Base-by-base conservation (phyloP, 1,140 invertebrate genomes). In the Platyura marginata region DNA sequence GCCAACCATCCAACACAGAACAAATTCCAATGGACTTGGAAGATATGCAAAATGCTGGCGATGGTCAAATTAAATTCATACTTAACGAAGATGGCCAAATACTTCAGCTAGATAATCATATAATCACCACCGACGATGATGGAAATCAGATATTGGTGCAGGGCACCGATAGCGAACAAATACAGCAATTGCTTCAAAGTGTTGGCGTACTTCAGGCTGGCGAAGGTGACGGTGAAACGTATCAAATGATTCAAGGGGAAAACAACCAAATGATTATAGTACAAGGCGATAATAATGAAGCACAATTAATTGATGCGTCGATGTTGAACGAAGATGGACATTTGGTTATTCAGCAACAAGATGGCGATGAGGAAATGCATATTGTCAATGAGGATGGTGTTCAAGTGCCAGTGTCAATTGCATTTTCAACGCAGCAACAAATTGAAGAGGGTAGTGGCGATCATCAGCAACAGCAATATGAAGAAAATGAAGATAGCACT, bases 191-290 rank as follows among this genome's bases (percentile, higher is more conserved):
- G 13, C 42, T 62, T 18, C 59, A 62, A 41, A 61, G 57, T 42
- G 59, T 61, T 2, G 57, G 59, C 2, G 57, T 62, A 6, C 29
- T 61, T 21, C 59, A 61, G 21, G 57, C 56, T 10, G 55, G 56
- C 11, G 58, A 61, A 15, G 55, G 58, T 3, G 59, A 61, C 38
- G 58, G 57, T 21, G 58, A 59, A 42, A 61, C 59, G 6, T 44
- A 61, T 1, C 59, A 61, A 49, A 61, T 61, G 59, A 61, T 61
- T 52, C 57, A 53, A 36, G 59, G 58, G 32, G 52, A 49, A 40
- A 61, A 51, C 45, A 56, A 56, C 22, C 59, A 61, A 41, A 61
- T 61, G 59, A 59, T 61, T 18, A 51, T 61, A n/a, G 59, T 61
- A 2, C 59, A 61, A 44, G 51, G 53, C 18, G 59, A 57, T 36